phyloP scores from a whole-genome alignment of 2,113 vertebrate genomes.

The Oplegnathus fasciatus region DNA sequence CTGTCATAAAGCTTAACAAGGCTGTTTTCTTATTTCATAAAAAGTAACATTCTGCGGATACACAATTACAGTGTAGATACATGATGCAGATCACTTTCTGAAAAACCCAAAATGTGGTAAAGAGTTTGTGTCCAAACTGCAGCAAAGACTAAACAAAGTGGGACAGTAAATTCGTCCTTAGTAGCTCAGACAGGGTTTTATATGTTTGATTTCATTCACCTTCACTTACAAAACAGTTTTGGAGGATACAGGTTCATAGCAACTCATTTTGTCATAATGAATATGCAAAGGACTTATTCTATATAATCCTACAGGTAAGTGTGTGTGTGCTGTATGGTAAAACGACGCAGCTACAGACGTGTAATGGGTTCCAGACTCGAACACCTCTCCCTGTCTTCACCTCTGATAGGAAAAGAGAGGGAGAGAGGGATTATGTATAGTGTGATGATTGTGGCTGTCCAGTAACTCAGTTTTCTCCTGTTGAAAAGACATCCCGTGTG shows the following conservation, averaged over 20 bases:
- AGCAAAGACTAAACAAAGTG: not conserved
- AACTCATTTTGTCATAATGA: not conserved
- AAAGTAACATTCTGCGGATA: not conserved
- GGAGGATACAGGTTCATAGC: not conserved
- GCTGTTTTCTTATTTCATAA: not conserved
- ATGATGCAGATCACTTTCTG: not conserved
- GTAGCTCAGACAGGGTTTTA: not conserved
- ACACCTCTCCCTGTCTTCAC: slow-evolving; percentile 21
- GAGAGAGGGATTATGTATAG: not conserved
- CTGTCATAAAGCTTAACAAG: not conserved
- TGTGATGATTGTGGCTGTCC: not conserved
- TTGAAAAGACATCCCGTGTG: not conserved
- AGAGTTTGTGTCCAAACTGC: not conserved
- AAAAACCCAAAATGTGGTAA: not conserved
- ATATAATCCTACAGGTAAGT: no score
- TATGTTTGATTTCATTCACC: not conserved
- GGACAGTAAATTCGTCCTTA: not conserved
- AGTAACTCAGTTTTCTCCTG: not conserved
- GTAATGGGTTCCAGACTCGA: slow-evolving; percentile 23
- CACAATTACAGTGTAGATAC: not conserved
- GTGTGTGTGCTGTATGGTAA: not conserved
- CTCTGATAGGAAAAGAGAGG: not conserved
- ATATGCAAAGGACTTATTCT: not conserved
- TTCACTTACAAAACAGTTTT: not conserved
- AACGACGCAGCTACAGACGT: not conserved